Percentiles rank a stretch among this genome's conserved stretches.
Conservation (phyloP, 2,113 vertebrate species). For the Grantiella picta region DNA sequence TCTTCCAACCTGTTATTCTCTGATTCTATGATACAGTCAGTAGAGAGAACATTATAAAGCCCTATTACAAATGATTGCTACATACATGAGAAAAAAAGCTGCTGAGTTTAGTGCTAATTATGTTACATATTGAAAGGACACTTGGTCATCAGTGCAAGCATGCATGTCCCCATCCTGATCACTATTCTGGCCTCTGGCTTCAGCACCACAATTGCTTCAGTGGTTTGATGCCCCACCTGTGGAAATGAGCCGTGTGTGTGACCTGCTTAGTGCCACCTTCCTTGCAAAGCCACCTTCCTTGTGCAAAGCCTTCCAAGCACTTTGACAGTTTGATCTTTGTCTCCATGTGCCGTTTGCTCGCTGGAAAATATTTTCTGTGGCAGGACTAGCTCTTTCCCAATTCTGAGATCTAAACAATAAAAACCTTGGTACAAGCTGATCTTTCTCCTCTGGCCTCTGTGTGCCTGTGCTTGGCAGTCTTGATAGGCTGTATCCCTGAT, state of each 20-base stretch:
- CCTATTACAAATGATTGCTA: background rate
- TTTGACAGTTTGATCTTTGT: background rate
- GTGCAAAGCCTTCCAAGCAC: background rate
- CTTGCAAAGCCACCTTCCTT: background rate
- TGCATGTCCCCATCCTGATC: background rate
- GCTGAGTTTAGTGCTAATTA: background rate
- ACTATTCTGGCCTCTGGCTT: background rate
- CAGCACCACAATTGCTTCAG: background rate
- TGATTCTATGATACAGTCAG: background rate
- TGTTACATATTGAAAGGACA: background rate
- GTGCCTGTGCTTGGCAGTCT: constrained; percentile 8
- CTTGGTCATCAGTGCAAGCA: background rate
- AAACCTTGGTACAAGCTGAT: background rate
- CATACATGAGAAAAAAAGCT: background rate
- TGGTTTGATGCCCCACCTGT: background rate
- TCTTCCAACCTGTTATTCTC: background rate
- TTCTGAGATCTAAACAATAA: background rate
- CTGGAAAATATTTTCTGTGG: background rate
- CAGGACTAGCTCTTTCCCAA: background rate
- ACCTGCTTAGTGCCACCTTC: background rate
- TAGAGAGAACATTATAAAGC: constrained; percentile 6
- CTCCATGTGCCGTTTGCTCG: rapidly evolving
- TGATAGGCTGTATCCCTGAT: constrained; percentile 18
- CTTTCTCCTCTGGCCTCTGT: background rate
- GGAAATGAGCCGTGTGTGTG: background rate